Conservation (phyloP, 1,140 invertebrate species). For the Rhopalosiphum padi region DNA sequence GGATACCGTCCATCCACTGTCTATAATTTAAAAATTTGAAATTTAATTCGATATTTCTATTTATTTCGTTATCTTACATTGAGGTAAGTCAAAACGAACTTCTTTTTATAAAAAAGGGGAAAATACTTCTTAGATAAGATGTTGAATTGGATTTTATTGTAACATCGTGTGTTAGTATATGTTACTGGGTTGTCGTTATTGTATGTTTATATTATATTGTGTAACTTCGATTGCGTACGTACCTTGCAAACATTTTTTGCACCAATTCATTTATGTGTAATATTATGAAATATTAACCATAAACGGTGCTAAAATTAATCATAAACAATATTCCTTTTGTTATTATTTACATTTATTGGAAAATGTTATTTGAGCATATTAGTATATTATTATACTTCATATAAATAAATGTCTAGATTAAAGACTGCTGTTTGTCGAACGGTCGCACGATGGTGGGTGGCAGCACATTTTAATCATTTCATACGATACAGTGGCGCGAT, state of each 20-base stretch:
- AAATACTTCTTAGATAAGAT: background rate
- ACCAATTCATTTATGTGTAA: too few relatives aligned
- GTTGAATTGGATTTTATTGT: background rate
- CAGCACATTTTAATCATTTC: too few relatives aligned
- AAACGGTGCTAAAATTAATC: background rate
- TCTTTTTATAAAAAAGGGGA: background rate
- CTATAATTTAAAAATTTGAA: background rate
- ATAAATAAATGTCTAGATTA: background rate
- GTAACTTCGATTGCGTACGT: too few relatives aligned
- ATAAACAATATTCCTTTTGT: background rate
- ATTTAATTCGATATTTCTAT: background rate
- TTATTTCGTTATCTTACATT: background rate
- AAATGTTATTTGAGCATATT: too few relatives aligned
- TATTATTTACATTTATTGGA: background rate
- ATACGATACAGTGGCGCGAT: too few relatives aligned
- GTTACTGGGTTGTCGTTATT: too few relatives aligned
- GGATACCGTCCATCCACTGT: background rate
- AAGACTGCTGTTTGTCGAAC: background rate
- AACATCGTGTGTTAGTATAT: too few relatives aligned
- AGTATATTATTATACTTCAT: background rate
- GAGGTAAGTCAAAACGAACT: background rate
- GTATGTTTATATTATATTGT: too few relatives aligned
- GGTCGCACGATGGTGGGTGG: background rate
- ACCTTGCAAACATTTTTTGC: background rate
- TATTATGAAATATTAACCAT: too few relatives aligned